These are phyloP conservation scores for Drosophila recens DNA, from an alignment of 2,888 invertebrate genomes.

Conservation along the genomic window DNA sequence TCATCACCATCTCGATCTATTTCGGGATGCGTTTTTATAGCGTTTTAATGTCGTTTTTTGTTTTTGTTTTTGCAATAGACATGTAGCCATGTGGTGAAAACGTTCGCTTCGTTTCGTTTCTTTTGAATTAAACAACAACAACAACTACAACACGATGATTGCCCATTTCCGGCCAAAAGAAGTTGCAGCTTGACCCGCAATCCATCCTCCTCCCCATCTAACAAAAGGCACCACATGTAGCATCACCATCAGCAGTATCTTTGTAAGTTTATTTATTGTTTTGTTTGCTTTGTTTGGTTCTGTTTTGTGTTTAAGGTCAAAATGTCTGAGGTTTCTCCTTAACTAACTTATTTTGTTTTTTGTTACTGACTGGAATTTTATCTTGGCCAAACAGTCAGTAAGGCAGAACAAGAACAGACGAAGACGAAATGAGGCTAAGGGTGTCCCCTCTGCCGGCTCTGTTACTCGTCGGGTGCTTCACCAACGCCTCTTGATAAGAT, in stretches of 20 bases:
- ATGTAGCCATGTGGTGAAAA: constrained; percentile 35
- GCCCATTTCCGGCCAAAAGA: constrained; percentile 37
- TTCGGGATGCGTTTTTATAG: constrained; percentile 42
- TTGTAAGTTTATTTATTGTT: not conserved
- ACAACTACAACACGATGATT: constrained; percentile 32
- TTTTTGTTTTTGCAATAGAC: constrained; percentile 16
- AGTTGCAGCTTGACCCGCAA: constrained; percentile 22
- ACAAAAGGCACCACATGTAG: not conserved
- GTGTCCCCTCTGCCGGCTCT: constrained; percentile 24
- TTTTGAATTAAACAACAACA: constrained; percentile 21
- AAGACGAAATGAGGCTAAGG: constrained; percentile 50
- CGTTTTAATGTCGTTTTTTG: constrained; percentile 24
- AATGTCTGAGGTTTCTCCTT: constrained; percentile 9
- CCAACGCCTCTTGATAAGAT: constrained; percentile 52
- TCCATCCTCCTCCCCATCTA: not conserved
- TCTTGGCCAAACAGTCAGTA: constrained; percentile 42
- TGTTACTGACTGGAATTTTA: constrained; percentile 54
- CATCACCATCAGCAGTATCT: too few species aligned
- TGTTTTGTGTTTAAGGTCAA: constrained; percentile 17
- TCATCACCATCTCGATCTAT: constrained; percentile 23
- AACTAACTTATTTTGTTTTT: constrained; percentile 4
- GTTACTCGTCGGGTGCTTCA: constrained; percentile 38
- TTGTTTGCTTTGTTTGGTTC: not conserved
- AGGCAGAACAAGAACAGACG: not conserved
- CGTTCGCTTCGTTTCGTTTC: constrained; percentile 24